phyloP scores from a whole-genome alignment of 1,140 invertebrate species.

The Eciton burchellii region DNA sequence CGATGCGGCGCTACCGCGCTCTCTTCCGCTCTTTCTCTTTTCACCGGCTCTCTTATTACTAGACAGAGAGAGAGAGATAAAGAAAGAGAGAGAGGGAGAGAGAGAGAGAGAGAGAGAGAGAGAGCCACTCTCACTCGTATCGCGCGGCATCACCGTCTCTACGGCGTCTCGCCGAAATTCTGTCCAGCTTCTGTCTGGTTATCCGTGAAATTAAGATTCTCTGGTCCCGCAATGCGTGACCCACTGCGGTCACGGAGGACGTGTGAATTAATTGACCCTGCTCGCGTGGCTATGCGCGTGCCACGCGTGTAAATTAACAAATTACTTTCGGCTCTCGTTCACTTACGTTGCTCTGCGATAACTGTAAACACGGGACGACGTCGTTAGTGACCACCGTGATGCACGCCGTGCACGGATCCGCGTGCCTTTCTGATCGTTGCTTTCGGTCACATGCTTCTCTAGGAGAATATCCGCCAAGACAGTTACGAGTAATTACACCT shows the following conservation, averaged over 20 bases:
- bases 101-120: no score
- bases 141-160: no score
- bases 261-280: conserved; percentile 43
- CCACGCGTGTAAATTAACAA: conserved; percentile 36
- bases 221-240: no score
- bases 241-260: no score
- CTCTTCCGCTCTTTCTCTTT: neutral
- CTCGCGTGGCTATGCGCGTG: conserved; percentile 19
- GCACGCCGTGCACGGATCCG: conserved; percentile 14
- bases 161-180: neutral
- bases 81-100: no score
- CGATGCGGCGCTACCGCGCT: neutral
- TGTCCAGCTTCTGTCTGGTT: neutral
- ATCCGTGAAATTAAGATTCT: no score
- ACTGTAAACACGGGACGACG: conserved; percentile 48
- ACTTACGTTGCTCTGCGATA: conserved; percentile 40
- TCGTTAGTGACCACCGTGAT: conserved; percentile 55
- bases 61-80: no score
- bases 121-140: no score
- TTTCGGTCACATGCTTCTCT: conserved; percentile 41
- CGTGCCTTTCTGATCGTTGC: conserved; percentile 55
- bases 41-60: neutral
- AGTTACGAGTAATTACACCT: conserved; percentile 68
- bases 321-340: conserved; percentile 30
- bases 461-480: conserved; percentile 58